A percentile compares a stretch with the other conserved stretches of the same genome.
phyloP scores from a whole-genome alignment of 2,888 invertebrate genomes.

The Drosophila nr. perissopoda region DNA sequence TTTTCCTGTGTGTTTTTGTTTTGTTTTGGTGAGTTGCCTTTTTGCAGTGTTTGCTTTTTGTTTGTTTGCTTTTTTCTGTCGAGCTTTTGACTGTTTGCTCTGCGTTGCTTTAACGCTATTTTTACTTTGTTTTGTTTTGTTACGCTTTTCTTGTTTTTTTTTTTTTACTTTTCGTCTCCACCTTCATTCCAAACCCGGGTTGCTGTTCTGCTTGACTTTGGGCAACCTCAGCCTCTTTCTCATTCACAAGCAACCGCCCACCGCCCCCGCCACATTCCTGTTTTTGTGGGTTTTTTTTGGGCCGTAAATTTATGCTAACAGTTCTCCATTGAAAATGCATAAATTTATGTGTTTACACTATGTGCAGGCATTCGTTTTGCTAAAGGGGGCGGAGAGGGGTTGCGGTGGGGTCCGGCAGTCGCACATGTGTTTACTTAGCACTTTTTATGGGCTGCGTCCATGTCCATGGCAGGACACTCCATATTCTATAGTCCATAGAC shows the following conservation, averaged over 20 bases:
- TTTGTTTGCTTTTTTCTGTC: slow-evolving; percentile 47
- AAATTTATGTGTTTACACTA: slow-evolving; percentile 80
- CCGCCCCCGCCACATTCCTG: slow-evolving; percentile 19
- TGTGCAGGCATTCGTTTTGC: slow-evolving; percentile 72
- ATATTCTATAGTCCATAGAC: slow-evolving; percentile 28
- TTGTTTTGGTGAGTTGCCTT: slow-evolving; percentile 63
- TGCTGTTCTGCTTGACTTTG: slow-evolving; percentile 36
- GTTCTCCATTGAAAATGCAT: slow-evolving; percentile 80
- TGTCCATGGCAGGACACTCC: slow-evolving; percentile 33
- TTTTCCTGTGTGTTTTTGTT: slow-evolving; percentile 40
- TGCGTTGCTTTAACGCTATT: slow-evolving; percentile 76
- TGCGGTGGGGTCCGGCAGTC: slow-evolving; percentile 1
- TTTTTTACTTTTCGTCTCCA: slow-evolving; percentile 42
- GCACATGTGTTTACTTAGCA: slow-evolving; percentile 78
- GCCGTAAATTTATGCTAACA: slow-evolving; percentile 80
- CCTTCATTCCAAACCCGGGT: slow-evolving; percentile 1
- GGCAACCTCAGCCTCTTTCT: slow-evolving; percentile 14
- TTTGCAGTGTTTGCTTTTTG: slow-evolving; percentile 70
- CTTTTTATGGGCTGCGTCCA: slow-evolving; percentile 69
- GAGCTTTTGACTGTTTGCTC: slow-evolving; percentile 75
- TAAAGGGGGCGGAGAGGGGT: slow-evolving; percentile 1
- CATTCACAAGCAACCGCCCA: slow-evolving; percentile 11
- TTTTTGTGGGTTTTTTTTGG: slow-evolving; percentile 37
- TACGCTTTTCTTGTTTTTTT: slow-evolving; percentile 34
- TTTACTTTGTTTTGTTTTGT: slow-evolving; percentile 72